Conservation (phyloP, 1,140 invertebrate species). For the Drosophila jambulina region DNA sequence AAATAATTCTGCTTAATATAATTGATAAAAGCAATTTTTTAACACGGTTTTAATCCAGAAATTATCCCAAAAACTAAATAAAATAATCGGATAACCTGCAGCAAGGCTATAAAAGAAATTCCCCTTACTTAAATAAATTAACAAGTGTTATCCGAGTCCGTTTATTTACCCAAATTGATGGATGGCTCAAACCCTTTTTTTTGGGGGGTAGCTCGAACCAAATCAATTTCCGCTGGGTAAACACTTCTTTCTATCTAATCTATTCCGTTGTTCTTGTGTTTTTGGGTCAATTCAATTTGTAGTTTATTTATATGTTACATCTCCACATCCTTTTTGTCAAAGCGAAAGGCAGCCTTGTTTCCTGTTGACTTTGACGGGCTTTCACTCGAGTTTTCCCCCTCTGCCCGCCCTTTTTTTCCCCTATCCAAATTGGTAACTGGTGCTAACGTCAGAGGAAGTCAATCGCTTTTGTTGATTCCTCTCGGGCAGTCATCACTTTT, state of each 20-base stretch:
- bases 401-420: not conserved
- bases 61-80: not conserved
- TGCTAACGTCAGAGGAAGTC: slow-evolving; percentile 37
- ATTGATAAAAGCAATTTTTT: not conserved
- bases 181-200: slow-evolving; percentile 15
- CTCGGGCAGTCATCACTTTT: slow-evolving; percentile 37
- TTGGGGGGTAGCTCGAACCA: not conserved
- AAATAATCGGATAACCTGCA: not conserved
- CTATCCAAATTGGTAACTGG: not conserved
- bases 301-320: slow-evolving; percentile 57
- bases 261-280: slow-evolving; percentile 15
- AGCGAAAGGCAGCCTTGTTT: not conserved
- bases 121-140: slow-evolving; percentile 7
- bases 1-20: too few species aligned
- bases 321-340: slow-evolving; percentile 1
- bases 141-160: not conserved
- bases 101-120: not conserved
- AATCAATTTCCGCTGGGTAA: slow-evolving; percentile 31
- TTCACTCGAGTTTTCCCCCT: slow-evolving; percentile 1
- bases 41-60: not conserved
- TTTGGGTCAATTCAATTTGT: slow-evolving; percentile 63
- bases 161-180: slow-evolving; percentile 5
- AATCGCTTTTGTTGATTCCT: slow-evolving; percentile 36
- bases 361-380: slow-evolving; percentile 30
- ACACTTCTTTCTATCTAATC: slow-evolving; percentile 12